Conservation (phyloP, 2,888 invertebrate genomes). For the Hirtodrosophila histrioides region DNA sequence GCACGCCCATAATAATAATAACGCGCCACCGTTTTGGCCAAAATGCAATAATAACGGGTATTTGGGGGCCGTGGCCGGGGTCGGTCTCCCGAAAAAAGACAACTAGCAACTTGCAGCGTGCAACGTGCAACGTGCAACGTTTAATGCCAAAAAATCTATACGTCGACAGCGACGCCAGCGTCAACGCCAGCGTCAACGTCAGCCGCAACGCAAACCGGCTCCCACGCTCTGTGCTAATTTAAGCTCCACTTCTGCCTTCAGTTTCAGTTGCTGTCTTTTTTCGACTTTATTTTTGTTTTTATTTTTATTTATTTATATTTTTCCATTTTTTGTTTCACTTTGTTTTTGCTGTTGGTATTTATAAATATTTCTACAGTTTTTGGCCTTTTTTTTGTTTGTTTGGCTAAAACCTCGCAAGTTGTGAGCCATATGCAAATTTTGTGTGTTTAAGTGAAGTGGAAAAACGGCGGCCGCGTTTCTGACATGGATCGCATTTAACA, state of each 20-base stretch:
- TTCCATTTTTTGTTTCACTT: constrained; percentile 11
- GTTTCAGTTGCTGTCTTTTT: constrained; percentile 29
- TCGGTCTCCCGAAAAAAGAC: constrained; percentile 16
- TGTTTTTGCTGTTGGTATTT: constrained; percentile 54
- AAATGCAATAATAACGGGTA: constrained; percentile 61
- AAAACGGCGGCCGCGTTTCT: constrained; percentile 24
- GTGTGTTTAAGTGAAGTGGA: constrained; percentile 60
- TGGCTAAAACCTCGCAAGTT: constrained; percentile 43
- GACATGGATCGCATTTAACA: constrained; percentile 1
- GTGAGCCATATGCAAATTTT: constrained; percentile 68
- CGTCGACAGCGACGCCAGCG: constrained; percentile 33
- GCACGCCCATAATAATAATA: constrained; percentile 47
- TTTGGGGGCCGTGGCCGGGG: constrained; percentile 27
- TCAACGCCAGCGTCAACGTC: constrained; percentile 65
- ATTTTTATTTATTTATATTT: constrained; percentile 13
- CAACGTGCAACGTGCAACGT: constrained; percentile 33
- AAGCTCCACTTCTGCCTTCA: constrained; percentile 64
- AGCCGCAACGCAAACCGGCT: constrained; percentile 63
- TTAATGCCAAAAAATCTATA: constrained; percentile 21
- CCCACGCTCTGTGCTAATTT: constrained; percentile 83
- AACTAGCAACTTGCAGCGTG: constrained; percentile 10
- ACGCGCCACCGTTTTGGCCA: constrained; percentile 54
- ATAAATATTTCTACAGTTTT: constrained; percentile 65
- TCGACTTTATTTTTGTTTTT: constrained; percentile 32
- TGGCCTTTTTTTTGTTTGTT: constrained; percentile 39